Conservation (phyloP, 1,140 invertebrate genomes). For the Pseudomyrmex gracilis region DNA sequence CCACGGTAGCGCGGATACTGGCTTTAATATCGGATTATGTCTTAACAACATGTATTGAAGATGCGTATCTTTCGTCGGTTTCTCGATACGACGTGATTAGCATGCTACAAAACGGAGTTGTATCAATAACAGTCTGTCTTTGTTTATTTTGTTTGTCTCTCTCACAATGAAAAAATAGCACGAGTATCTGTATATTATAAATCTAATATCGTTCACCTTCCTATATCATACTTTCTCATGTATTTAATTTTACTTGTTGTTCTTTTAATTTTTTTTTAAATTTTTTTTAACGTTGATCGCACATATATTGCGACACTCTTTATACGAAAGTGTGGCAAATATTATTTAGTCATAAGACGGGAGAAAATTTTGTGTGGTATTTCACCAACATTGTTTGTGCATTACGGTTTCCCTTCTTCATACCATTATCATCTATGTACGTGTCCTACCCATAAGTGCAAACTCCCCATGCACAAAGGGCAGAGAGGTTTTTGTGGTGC, state of each 20-base stretch:
- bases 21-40: conserved; percentile 84
- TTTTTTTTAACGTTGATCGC: not conserved
- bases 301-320: not conserved
- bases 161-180: too few relatives aligned
- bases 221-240: too few relatives aligned
- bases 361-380: conserved; percentile 6
- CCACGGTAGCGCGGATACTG: conserved; percentile 78
- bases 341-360: conserved; percentile 37
- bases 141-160: not conserved
- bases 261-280: not conserved
- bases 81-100: not conserved
- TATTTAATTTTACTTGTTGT: not conserved
- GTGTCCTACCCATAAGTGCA: conserved; percentile 50
- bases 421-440: conserved; percentile 64
- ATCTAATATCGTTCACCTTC: too few relatives aligned
- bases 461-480: conserved; percentile 25
- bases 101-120: not conserved
- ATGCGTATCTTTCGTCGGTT: conserved; percentile 20
- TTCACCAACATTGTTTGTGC: conserved; percentile 73
- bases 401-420: conserved; percentile 66
- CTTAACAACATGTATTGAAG: conserved; percentile 79
- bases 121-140: not conserved
- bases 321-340: not conserved
- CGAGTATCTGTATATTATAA: too few relatives aligned
- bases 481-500: conserved; percentile 47